These are phyloP conservation scores for Platycercus adscitus DNA, from an alignment of 2,113 vertebrate species.

Conservation along the genomic window DNA sequence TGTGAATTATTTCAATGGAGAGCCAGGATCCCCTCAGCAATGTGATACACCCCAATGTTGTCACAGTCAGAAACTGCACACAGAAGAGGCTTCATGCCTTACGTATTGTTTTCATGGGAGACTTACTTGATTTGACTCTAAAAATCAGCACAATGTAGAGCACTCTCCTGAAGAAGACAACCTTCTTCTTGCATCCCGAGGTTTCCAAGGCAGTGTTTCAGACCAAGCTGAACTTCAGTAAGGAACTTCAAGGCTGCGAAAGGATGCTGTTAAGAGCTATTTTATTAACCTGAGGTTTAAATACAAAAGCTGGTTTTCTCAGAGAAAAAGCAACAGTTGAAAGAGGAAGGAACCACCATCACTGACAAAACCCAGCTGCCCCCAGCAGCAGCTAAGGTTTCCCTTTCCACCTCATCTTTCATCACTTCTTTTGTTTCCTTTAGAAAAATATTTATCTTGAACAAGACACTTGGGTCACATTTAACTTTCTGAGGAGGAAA, in stretches of 20 bases:
- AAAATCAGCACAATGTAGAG: background rate
- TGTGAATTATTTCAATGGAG: background rate
- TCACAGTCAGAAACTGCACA: background rate
- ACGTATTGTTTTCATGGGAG: background rate
- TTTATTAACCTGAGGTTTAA: background rate
- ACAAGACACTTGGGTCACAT: background rate
- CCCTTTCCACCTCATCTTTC: constrained; percentile 36
- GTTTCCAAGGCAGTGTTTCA: background rate
- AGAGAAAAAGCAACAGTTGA: background rate
- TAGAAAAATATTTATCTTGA: constrained; percentile 57
- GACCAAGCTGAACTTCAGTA: background rate
- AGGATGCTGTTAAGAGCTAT: background rate
- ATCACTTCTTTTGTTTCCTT: constrained; percentile 48
- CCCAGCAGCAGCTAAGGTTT: background rate
- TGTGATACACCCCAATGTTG: too few relatives aligned
- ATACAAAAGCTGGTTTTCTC: background rate
- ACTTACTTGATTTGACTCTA: background rate
- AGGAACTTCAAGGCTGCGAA: background rate
- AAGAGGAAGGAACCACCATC: background rate
- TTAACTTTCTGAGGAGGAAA: constrained; percentile 16
- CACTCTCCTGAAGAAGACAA: background rate
- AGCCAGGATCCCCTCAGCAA: background rate
- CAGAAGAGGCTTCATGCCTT: background rate
- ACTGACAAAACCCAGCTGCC: constrained; percentile 41
- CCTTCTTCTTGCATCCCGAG: background rate